phyloP scores from a whole-genome alignment of 2,113 vertebrate species.

The Nycticorax nycticorax region DNA sequence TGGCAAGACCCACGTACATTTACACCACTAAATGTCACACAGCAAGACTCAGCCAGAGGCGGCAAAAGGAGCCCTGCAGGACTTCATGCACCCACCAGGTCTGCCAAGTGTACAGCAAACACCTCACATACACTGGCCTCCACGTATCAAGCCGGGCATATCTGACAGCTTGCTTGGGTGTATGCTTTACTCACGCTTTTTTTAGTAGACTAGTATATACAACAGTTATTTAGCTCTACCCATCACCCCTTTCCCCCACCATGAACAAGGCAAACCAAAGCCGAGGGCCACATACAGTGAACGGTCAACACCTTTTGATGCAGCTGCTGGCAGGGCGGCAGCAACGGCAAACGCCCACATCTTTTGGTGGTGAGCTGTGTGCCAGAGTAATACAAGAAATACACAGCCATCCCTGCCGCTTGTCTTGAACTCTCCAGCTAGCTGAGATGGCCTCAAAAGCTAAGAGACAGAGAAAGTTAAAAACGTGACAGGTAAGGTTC shows the following conservation, averaged over 20 bases:
- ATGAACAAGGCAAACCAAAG: neutral
- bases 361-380: neutral
- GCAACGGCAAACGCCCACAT: rapidly evolving
- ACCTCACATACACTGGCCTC: neutral
- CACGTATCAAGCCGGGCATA: rapidly evolving
- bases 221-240: neutral
- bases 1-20: no score
- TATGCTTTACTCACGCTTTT: neutral
- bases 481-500: neutral
- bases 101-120: neutral
- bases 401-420: neutral
- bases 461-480: neutral
- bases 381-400: neutral
- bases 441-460: neutral
- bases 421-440: neutral
- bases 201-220: neutral
- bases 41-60: neutral
- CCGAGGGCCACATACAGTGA: rapidly evolving
- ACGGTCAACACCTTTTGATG: rapidly evolving
- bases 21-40: rapidly evolving
- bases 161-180: no score
- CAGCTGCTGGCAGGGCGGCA: rapidly evolving
- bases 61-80: neutral
- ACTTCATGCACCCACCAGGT: rapidly evolving
- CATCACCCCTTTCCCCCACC: neutral